Evolutionary conservation across 2,888 invertebrate genomes (phyloP), one percentile per base, ranked within the genome.

Genomic region (Aleiodes alternator): DNA sequence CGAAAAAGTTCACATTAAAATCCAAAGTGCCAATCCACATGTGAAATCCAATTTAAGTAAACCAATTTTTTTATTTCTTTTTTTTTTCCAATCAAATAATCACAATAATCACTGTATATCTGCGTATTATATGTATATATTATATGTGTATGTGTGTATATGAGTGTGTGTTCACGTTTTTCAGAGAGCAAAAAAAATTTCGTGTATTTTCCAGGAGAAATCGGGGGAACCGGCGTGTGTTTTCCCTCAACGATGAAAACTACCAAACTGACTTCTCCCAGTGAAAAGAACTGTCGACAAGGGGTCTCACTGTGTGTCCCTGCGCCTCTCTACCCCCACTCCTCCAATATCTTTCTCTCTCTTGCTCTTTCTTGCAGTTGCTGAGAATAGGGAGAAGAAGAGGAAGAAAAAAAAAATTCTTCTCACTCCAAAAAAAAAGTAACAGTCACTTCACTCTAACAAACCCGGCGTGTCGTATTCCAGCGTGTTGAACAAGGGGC

Each of bases 361-460:
- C 29, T 16, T 14, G 6, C 53, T 69, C 29, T 16, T 14, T 14
- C 53, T 69, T 76, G 34, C 34, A 34, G 34, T 66, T 70, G 70
- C 53, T 71, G 71, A 68, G 71, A 55, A 57, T 61, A 9, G 31
- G 66, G 72, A 69, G 23, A 23, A 23, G 23, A 23, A 2, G 2
- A 23, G 23, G 23, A 23, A 23, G 2, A 23, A 23, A 23, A 53
- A 74, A 73, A 77, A 78, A 74, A 74, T 72, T 51, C 51, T 51
- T 68, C 68, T 68, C 68, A 68, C 68, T 78, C 76, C 76, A 23
- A 23, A 23, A 23, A 23, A 72, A 76, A 69, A 73, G 79, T 76
- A 64, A 59, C 78, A 78, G 81, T 76, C 68, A 68, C 68, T 51
- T 68, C 68, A 68, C 68, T 68, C 51, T 50, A 50, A 68, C 50